phyloP scores from a whole-genome alignment of 2,797 vertebrate genomes.

The Limnodromus scolopaceus region DNA sequence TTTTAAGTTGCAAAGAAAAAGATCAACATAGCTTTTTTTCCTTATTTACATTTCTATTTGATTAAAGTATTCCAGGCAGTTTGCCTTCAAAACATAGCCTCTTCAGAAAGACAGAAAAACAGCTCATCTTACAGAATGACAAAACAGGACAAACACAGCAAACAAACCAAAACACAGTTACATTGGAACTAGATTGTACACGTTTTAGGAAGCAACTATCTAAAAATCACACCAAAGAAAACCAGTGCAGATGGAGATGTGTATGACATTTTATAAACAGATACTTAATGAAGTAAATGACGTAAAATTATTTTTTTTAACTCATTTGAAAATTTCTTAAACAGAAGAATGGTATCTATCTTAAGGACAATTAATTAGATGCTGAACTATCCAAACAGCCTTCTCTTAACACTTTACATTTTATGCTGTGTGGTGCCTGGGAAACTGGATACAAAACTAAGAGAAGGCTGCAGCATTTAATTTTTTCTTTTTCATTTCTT shows the following conservation, averaged over 20 bases:
- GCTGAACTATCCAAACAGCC: background rate
- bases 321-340: slow-evolving; percentile 39
- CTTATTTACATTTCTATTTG: background rate
- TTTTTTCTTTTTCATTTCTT: background rate
- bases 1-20: background rate
- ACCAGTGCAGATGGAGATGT: background rate
- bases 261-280: slow-evolving; percentile 26
- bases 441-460: background rate
- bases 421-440: background rate
- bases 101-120: background rate
- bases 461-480: background rate
- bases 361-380: background rate
- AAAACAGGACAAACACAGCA: background rate
- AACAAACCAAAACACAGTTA: background rate
- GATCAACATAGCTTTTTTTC: background rate
- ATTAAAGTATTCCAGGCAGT: background rate
- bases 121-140: background rate
- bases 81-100: background rate
- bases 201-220: background rate
- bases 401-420: background rate
- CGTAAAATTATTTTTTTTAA: slow-evolving; percentile 19
- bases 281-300: slow-evolving; percentile 53
- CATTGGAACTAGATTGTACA: background rate
- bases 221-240: background rate
- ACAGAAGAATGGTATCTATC: background rate